Evolutionary conservation across 2,888 invertebrate species (phyloP).

Genomic region (Eucera pruinosa): DNA sequence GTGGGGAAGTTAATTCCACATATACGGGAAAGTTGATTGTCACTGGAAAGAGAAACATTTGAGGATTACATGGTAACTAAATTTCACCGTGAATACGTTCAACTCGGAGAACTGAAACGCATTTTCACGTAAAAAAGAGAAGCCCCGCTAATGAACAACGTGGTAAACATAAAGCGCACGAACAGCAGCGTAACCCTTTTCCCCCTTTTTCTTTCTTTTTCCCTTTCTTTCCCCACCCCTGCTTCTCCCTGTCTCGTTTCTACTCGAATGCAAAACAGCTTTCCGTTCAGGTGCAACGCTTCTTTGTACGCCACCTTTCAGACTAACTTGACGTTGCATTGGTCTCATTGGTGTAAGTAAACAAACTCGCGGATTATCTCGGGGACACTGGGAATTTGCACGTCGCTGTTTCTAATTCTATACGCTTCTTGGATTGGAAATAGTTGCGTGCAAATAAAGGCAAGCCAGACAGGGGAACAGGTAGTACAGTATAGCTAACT

Average conservation of each 20-base stretch:
- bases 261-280: constrained; percentile 41
- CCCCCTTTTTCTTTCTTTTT: background rate
- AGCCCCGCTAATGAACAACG: constrained; percentile 61
- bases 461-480: constrained; percentile 34
- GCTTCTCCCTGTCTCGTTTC: constrained; percentile 10
- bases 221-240: background rate
- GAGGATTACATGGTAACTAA: background rate
- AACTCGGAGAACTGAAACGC: background rate
- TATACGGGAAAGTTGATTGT: background rate
- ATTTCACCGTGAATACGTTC: background rate
- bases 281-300: constrained; percentile 22
- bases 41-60: background rate
- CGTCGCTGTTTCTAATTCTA: constrained; percentile 67
- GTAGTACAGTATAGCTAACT: constrained; percentile 24
- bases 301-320: constrained; percentile 16
- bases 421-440: constrained; percentile 51
- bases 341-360: constrained; percentile 55
- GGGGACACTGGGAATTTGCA: constrained; percentile 69
- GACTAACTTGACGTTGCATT: constrained; percentile 17
- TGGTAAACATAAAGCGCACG: constrained; percentile 48
- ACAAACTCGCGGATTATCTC: constrained; percentile 70
- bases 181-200: constrained; percentile 22
- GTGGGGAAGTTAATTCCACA: too few species aligned
- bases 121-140: constrained; percentile 41
- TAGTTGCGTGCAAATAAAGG: constrained; percentile 68